These are phyloP conservation scores for Bos taurus DNA, from an alignment of 2,113 vertebrate species.

Conservation along the genomic window ARS-UCD2.0 NC_037343.1:50552501-50553000, in stretches of 20 bases:
- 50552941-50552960: background rate
- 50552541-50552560: accelerated
- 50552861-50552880: accelerated
- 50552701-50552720: background rate
- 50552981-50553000: too few species aligned
- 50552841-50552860: accelerated
- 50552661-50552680: background rate
- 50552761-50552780: background rate
- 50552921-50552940: background rate
- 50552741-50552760: background rate
- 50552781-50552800: accelerated
- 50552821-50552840: background rate
- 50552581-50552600: background rate
- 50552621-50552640: background rate
- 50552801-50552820: background rate
- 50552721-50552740: background rate
- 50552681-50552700: accelerated
- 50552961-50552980: background rate
- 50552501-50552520: background rate
- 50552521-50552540: background rate
- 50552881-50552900: accelerated
- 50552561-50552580: background rate
- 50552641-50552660: accelerated
- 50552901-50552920: accelerated
- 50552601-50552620: background rate